phyloP scores from a whole-genome alignment of 1,140 invertebrate species.

The Musca domestica region DNA sequence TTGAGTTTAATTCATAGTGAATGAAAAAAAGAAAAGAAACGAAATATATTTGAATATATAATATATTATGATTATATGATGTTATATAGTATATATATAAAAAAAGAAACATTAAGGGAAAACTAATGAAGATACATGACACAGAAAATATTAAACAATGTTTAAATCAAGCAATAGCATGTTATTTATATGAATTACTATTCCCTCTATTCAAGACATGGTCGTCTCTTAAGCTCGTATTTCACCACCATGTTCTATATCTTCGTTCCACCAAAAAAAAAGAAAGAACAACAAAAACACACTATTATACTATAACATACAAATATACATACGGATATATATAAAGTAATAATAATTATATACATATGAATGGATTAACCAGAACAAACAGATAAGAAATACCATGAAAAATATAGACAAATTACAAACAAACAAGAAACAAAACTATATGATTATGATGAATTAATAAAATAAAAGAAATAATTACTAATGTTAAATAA shows the following conservation, averaged over 20 bases:
- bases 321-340: conserved; percentile 11
- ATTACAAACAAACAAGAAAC: background rate
- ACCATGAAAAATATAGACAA: background rate
- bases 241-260: background rate
- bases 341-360: conserved; percentile 11
- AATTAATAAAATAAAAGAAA: conserved; percentile 30
- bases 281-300: background rate
- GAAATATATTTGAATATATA: conserved; percentile 11
- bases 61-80: background rate
- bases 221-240: background rate
- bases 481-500: conserved; percentile 20
- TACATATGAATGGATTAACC: conserved; percentile 15
- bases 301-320: conserved; percentile 18
- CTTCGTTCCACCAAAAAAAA: conserved; percentile 13
- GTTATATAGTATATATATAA: conserved; percentile 15
- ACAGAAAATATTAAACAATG: background rate
- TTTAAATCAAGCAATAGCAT: conserved; percentile 16
- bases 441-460: conserved; percentile 13
- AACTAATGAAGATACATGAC: background rate
- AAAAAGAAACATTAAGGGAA: background rate
- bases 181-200: background rate
- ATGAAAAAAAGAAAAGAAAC: conserved; percentile 3
- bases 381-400: background rate
- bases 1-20: conserved; percentile 10
- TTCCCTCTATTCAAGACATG: background rate